Evolutionary conservation across 2,888 invertebrate species (phyloP).

Genomic region (Lissonota sp.): DNA sequence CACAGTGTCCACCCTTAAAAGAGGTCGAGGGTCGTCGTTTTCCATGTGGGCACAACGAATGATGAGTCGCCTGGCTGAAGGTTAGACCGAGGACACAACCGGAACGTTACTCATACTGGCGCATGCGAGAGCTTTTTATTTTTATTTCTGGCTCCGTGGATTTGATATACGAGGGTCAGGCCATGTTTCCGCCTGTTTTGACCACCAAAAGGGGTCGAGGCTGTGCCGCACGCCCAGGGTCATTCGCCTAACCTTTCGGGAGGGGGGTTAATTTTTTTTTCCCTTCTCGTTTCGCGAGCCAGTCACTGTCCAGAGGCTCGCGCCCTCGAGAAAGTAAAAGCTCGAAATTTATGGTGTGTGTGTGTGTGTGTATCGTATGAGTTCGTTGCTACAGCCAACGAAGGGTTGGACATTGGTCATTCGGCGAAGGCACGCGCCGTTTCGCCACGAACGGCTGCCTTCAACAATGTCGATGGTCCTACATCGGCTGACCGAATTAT

Average conservation of each 20-base stretch:
- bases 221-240: slow-evolving; percentile 82
- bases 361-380: slow-evolving; percentile 25
- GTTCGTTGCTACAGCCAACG: slow-evolving; percentile 35
- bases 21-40: slow-evolving; percentile 59
- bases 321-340: slow-evolving; percentile 66
- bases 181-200: slow-evolving; percentile 84
- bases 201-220: slow-evolving; percentile 82
- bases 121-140: slow-evolving; percentile 60
- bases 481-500: slow-evolving; percentile 76
- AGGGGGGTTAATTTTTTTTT: slow-evolving; percentile 40
- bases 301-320: slow-evolving; percentile 73
- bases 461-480: slow-evolving; percentile 59
- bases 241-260: slow-evolving; percentile 75
- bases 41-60: slow-evolving; percentile 44
- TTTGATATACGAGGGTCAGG: slow-evolving; percentile 83
- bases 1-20: slow-evolving; percentile 19
- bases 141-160: slow-evolving; percentile 42
- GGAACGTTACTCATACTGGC: slow-evolving; percentile 18
- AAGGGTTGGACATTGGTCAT: slow-evolving; percentile 56
- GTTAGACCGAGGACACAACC: neutral
- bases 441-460: slow-evolving; percentile 67
- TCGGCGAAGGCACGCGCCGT: slow-evolving; percentile 70
- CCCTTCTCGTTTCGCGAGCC: slow-evolving; percentile 1
- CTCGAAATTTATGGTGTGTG: neutral
- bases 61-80: slow-evolving; percentile 41